Percentiles rank a stretch among this genome's conserved stretches.
Evolutionary conservation across 2,888 invertebrate species (phyloP).

Genomic region (Drosophila greeni): DNA sequence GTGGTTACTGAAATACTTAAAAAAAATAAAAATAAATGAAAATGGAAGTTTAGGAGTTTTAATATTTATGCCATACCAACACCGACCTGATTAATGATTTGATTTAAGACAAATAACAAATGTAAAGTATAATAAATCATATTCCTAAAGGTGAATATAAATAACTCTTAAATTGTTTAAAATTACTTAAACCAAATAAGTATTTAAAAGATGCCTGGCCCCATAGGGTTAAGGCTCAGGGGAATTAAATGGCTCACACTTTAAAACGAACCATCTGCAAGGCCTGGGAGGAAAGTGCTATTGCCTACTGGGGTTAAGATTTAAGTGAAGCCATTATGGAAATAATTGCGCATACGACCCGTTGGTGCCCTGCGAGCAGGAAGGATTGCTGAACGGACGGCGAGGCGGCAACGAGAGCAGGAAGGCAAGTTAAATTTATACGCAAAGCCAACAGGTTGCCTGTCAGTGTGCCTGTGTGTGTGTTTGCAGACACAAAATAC

Average conservation of each 20-base stretch:
- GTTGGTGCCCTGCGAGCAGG: slow-evolving; percentile 15
- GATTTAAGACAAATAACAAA: not conserved
- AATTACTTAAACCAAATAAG: not conserved
- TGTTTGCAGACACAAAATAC: slow-evolving; percentile 11
- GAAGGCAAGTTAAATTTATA: slow-evolving; percentile 39
- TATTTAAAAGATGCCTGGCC: not conserved
- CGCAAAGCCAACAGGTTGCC: slow-evolving; percentile 67
- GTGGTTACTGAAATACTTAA: not conserved
- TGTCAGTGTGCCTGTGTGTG: too few relatives aligned
- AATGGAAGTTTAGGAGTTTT: not conserved
- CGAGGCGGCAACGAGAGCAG: slow-evolving; percentile 9
- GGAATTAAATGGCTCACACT: not conserved
- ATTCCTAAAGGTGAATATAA: not conserved
- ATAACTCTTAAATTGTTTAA: not conserved
- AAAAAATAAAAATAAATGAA: not conserved
- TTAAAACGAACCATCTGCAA: not conserved
- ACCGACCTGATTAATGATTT: not conserved
- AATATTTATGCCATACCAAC: not conserved
- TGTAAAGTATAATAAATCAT: not conserved
- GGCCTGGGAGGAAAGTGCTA: not conserved
- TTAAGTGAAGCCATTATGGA: slow-evolving; percentile 27
- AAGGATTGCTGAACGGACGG: slow-evolving; percentile 12
- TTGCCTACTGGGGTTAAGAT: slow-evolving; percentile 25
- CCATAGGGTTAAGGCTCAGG: not conserved
- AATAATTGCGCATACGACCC: slow-evolving; percentile 37